Conservation (phyloP, 2,888 invertebrate species). For the Nebria brevicollis region DNA sequence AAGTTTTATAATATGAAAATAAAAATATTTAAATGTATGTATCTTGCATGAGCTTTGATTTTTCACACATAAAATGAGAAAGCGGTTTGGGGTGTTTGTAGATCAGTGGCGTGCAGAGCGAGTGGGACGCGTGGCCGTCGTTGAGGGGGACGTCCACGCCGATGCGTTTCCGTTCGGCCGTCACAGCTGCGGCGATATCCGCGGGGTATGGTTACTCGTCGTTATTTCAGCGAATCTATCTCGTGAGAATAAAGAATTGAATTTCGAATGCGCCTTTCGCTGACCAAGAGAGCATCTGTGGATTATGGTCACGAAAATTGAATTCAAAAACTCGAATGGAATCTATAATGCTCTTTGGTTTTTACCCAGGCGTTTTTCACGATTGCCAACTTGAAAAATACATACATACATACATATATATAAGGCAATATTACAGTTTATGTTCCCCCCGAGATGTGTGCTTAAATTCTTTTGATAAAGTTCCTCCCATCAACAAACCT, state of each 20-base stretch:
- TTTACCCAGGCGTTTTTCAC: neutral
- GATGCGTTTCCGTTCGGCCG: neutral
- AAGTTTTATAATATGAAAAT: neutral
- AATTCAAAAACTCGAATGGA: constrained; percentile 65
- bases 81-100: neutral
- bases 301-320: constrained; percentile 64
- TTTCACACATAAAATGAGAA: neutral
- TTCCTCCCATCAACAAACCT: neutral
- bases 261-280: constrained; percentile 60
- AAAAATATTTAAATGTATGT: neutral
- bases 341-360: constrained; percentile 61
- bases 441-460: neutral
- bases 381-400: constrained; percentile 50
- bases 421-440: constrained; percentile 28
- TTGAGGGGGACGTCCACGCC: neutral
- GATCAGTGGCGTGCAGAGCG: neutral
- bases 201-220: constrained; percentile 28
- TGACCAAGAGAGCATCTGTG: constrained; percentile 62
- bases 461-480: neutral
- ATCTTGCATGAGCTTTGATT: neutral
- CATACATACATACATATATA: constrained; percentile 49
- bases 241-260: constrained; percentile 63
- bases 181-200: constrained; percentile 10
- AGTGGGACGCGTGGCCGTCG: neutral
- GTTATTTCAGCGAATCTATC: constrained; percentile 59